phyloP scores from a whole-genome alignment of 2,113 vertebrate species.

The Chamaetylas fuelleborni region DNA sequence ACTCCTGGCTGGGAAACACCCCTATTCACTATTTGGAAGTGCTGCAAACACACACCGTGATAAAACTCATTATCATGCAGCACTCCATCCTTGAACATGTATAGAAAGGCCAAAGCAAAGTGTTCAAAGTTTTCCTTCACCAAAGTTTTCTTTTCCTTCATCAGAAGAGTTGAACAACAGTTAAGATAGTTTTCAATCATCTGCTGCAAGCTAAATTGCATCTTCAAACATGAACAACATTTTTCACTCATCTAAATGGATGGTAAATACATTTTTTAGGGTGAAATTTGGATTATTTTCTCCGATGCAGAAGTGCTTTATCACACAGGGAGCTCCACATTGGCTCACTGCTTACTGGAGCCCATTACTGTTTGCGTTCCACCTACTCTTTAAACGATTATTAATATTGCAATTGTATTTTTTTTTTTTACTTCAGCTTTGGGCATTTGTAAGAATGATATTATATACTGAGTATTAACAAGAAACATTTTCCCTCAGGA shows the following conservation, averaged over 20 bases:
- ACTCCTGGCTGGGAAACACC: background rate
- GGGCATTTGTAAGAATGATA: slow-evolving; percentile 44
- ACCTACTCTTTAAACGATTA: slow-evolving; percentile 25
- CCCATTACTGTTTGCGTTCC: background rate
- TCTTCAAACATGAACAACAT: background rate
- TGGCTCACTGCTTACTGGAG: background rate
- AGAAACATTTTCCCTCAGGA: slow-evolving; percentile 7
- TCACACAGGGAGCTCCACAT: background rate
- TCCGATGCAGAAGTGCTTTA: slow-evolving; percentile 1
- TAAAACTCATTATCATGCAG: background rate
- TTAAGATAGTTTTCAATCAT: slow-evolving; percentile 7
- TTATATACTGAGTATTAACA: background rate
- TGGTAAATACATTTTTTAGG: background rate
- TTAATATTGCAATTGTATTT: background rate
- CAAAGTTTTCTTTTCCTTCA: background rate
- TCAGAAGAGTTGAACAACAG: slow-evolving; percentile 3
- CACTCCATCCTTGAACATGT: background rate
- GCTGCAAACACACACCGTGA: background rate
- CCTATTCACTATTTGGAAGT: background rate
- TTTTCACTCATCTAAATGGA: background rate
- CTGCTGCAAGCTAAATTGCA: background rate
- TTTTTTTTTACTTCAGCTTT: background rate
- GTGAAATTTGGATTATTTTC: slow-evolving; percentile 31
- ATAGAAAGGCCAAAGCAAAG: background rate
- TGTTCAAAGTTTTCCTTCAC: background rate